Evolutionary conservation across 1,140 invertebrate species (phyloP), one percentile per base, ranked within the genome.

Genomic region (Cardiocondyla obscurior): DNA sequence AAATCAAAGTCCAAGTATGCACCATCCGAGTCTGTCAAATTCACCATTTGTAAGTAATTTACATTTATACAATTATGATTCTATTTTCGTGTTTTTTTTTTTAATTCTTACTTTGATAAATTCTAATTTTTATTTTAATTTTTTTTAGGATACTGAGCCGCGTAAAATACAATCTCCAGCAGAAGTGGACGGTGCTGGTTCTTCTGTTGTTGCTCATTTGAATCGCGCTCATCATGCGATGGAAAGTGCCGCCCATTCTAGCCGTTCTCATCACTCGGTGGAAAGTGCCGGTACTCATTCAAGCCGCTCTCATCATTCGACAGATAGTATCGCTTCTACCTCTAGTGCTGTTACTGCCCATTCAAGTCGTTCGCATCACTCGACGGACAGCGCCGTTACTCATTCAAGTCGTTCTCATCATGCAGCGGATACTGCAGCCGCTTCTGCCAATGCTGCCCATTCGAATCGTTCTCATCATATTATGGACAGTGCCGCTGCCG

Each of bases 31-130:
- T 81, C 69, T 94, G 65, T 55, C 92, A 2, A 94, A 92, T 90
- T 94, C 94, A 42, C 93, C 93, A 81, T 95, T 95, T 83, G 95
- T 95, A 92, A 95, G 94, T 94, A 91, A 83, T 16, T 49, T 53
- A 1, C 1, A 14, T 5, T 55, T 6, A 12, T 36, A 36, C 5
- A 12, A 39, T 33, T 49, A 33, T n/a, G n/a, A 33, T 74, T 14
- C 0, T 1, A 2, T n/a, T 36, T 39, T 6, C 16, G 5, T 2
- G 1, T 74, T 58, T 67, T 14, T 2, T 62, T 44, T 8, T 46
- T 46, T n/a, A n/a, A 0, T 73, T 73, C 7, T 22, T 0, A 14
- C 16, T 19, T 42, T n/a, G 0, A 19, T 12, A 16, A 22, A 39
- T 46, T 22, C 3, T 42, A 42, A 58, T 4, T 74, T 12, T n/a